Evolutionary conservation across 2,113 vertebrate species (phyloP).

Genomic region (Thinocorus orbignyianus): DNA sequence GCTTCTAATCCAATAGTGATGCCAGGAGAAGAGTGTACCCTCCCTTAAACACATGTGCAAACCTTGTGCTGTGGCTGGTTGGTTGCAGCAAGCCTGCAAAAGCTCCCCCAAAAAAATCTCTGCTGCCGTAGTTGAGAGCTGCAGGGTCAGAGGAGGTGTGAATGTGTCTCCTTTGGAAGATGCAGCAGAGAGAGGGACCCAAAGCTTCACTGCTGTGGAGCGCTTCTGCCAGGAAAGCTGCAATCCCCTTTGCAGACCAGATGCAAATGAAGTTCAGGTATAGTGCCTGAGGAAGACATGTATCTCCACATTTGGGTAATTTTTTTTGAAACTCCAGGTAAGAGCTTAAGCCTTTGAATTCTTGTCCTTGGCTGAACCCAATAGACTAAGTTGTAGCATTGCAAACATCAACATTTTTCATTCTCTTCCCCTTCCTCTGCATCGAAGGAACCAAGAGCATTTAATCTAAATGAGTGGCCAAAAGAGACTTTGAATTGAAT

Average conservation of each 20-base stretch:
- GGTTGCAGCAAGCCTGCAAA: not conserved
- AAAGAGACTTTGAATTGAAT: not conserved
- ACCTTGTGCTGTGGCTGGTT: fast-evolving
- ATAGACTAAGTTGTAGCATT: not conserved
- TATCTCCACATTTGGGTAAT: not conserved
- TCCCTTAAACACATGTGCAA: not conserved
- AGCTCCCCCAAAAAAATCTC: not conserved
- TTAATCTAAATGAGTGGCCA: not conserved
- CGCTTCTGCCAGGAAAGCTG: not conserved
- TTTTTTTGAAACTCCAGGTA: not conserved
- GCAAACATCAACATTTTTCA: not conserved
- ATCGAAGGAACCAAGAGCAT: not conserved
- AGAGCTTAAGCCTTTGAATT: not conserved
- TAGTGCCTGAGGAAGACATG: not conserved
- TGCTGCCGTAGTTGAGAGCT: not conserved
- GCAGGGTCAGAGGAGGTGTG: not conserved
- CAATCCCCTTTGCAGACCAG: not conserved
- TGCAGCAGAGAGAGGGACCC: not conserved
- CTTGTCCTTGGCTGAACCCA: not conserved
- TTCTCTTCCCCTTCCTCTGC: not conserved
- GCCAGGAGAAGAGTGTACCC: not conserved
- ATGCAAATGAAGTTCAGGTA: not conserved
- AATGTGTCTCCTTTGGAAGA: not conserved
- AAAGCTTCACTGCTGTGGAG: not conserved
- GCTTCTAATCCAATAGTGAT: not conserved